Base-by-base conservation (phyloP, 1,140 invertebrate genomes). In the Drosophila burlai region DNA sequence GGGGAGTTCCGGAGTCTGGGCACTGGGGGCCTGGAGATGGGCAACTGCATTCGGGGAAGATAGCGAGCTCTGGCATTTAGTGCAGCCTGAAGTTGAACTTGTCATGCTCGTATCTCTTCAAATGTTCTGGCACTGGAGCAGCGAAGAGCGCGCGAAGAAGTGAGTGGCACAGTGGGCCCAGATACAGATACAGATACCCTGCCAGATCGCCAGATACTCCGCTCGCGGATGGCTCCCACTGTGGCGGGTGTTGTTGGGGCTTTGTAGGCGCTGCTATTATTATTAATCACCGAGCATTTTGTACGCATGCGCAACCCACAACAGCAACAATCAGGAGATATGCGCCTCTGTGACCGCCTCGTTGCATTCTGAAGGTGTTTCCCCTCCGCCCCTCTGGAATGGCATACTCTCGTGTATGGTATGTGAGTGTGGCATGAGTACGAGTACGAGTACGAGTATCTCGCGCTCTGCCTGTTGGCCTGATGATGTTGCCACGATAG, bases 241-340 rank as follows among this genome's bases (percentile, higher is more conserved):
- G 83, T 81, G 43, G 42, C 24, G 57, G 60, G 62, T 62, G 52
- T 54, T 64, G 54, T 11, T 52, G 42, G 31, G 52, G 72, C 64
- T 50, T 86, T 82, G 83, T 81, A 65, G 83, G 82, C 82, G 85
- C 82, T 90, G 77, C 83, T 87, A 87, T 91, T 91, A 91, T 91
- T 91, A 91, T 91, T 91, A 91, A 91, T 91, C 87, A 91, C 87
- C 80, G 52, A 91, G 87, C 87, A 89, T 91, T 91, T 91, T 91
- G 87, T 91, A 91, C 85, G 85, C 84, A 90, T 85, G 85, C 86
- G 81, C 85, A 90, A 54, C 78, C 83, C 69, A 62, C 63, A 83
- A 83, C 59, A 78, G 58, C 60, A 86, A 67, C 60, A 79, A 76
- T 61, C 80, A 84, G 46, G 57, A 76, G 64, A 75, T 76, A 87